Evolutionary conservation across 2,888 invertebrate species (phyloP), one percentile per base, ranked within the genome.

Genomic region (Eupithecia tripunctaria): DNA sequence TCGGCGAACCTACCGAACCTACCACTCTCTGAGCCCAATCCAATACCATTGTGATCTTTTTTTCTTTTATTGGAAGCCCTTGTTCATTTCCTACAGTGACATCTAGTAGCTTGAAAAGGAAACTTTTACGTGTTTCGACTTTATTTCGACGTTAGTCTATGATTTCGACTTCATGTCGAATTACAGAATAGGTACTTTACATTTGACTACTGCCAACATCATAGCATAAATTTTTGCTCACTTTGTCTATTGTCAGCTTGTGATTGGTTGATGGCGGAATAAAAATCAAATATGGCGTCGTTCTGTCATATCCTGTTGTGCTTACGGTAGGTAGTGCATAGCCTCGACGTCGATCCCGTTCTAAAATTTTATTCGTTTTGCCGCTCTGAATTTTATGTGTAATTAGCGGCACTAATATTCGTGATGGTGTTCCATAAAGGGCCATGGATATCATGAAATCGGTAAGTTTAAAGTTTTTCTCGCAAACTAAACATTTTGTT

Each of bases 371-470:
- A 86, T 87, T 71, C 51, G n/a, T 38, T 62, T 88, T 86, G 85
- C 89, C 86, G 88, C 88, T 83, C 84, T 85, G 89, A 88, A 88
- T 84, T 88, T 81, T 88, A 87, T 86, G 90, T 87, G 89, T 87
- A 89, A 90, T 89, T 88, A 86, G 86, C 85, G 78, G 84, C 86
- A 85, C 88, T 89, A 92, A 87, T 88, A 88, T 92, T 94, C 93
- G 94, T 94, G 90, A 95, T 95, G 95, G 92, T 94, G 94, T 90
- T 91, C 90, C 88, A 87, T 88, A 94, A 91, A 90, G 94, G 94
- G 95, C 94, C 92, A 95, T 95, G 95, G 95, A 95, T 95, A 93
- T 95, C 91, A 94, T 94, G 94, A 95, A 95, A 94, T 94, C 95
- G 95, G 95, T 95, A 93, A 95, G 93, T 81, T 80, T 80, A 79